Evolutionary conservation across 1,140 invertebrate species (phyloP).

Genomic region (Drosophila subobscura): DNA sequence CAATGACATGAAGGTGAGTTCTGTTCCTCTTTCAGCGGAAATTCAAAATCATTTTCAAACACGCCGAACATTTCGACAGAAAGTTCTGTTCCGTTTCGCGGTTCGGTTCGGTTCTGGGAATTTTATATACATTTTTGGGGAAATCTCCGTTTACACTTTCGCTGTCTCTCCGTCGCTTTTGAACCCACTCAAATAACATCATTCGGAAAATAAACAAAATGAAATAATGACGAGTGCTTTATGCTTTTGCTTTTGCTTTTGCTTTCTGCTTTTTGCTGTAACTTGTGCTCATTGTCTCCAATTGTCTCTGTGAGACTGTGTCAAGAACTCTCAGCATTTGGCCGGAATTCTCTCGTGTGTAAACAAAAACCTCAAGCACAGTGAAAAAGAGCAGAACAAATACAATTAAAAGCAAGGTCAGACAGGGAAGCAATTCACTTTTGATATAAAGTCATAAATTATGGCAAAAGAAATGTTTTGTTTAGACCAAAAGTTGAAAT

Average conservation of each 20-base stretch:
- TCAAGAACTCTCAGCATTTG: constrained; percentile 60
- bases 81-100: constrained; percentile 38
- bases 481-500: constrained; percentile 3
- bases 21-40: constrained; percentile 35
- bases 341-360: constrained; percentile 44
- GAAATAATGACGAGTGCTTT: constrained; percentile 7
- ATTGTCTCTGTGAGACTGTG: constrained; percentile 43
- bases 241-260: constrained; percentile 2
- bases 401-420: constrained; percentile 64
- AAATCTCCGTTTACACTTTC: constrained; percentile 17
- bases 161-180: neutral
- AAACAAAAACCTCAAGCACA: constrained; percentile 36
- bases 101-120: constrained; percentile 24
- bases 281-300: constrained; percentile 31
- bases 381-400: constrained; percentile 28
- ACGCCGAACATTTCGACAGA: constrained; percentile 19
- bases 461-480: constrained; percentile 43
- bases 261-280: constrained; percentile 19
- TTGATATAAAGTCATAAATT: constrained; percentile 28
- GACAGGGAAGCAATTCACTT: constrained; percentile 16
- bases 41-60: constrained; percentile 19
- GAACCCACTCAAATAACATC: constrained; percentile 32
- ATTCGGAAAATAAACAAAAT: constrained; percentile 14
- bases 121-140: constrained; percentile 18
- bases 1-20: constrained; percentile 92